Evolutionary conservation across 2,113 vertebrate genomes (phyloP), one percentile per base, ranked within the genome.

Genomic region (Paradisaea rubra): DNA sequence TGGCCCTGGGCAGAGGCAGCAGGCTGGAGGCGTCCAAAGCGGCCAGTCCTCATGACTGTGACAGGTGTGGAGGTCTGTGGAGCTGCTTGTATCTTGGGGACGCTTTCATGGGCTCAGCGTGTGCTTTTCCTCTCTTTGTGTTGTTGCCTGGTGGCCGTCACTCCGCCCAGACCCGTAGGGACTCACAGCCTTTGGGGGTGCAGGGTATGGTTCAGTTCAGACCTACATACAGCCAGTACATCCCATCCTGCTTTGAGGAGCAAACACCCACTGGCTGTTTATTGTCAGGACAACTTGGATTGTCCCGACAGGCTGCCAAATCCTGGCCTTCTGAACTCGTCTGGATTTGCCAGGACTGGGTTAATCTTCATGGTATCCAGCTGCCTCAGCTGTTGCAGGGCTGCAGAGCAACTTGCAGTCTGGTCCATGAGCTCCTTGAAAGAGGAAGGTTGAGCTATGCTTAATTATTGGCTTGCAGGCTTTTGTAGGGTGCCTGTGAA

Each of bases 131-230:
- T 69, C 44, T 68, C 27, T 49, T 35, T 50, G 1, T 83, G 76
- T 59, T 59, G 39, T 60, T 86, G 33, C 31, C 33, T 80, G 35
- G 8, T 79, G n/a, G 50, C 24, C 0, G 0, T 65, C 0, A 0
- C 39, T 84, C 65, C 11, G 7, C 37, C 49, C 0, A 0, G 53
- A n/a, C 37, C 37, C 0, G 0, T 4, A 50, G 78, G 73, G 39
- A 59, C 41, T 86, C 30, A 1, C 44, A 73, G 72, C 30, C n/a
- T 66, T 61, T 65, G 53, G 3, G 9, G 53, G 7, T 64, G 33
- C 28, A 44, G n/a, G 9, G 11, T 77, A 4, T 1, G 35, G 31
- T 53, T 95, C 0, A 1, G 25, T 65, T 56, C 47, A 91, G 72
- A 57, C 25, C 47, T 54, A 7, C 1, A 3, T 24, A 41, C 21